Evolutionary conservation across 1,140 invertebrate genomes (phyloP).

Genomic region (Pachyrhynchus sulphureomaculatus): DNA sequence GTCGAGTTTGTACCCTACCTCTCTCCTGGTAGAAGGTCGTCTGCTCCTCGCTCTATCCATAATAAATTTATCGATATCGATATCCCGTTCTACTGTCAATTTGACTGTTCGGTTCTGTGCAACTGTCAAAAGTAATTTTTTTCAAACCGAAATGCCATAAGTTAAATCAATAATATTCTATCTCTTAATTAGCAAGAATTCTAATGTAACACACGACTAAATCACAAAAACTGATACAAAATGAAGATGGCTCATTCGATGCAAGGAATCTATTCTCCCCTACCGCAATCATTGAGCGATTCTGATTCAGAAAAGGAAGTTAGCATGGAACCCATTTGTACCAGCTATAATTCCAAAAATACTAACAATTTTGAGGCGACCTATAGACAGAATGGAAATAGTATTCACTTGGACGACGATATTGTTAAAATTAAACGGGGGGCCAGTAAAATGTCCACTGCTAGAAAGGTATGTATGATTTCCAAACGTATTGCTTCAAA

Average conservation of each 20-base stretch:
- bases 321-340: slow-evolving; percentile 48
- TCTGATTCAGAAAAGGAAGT: slow-evolving; percentile 73
- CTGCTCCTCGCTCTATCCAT: too few species aligned
- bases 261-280: slow-evolving; percentile 64
- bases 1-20: too few species aligned
- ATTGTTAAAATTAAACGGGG: slow-evolving; percentile 59
- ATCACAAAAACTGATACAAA: too few species aligned
- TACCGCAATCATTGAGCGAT: slow-evolving; percentile 71
- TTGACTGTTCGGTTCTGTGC: too few species aligned
- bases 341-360: slow-evolving; percentile 41
- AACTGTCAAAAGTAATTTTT: too few species aligned
- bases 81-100: too few species aligned
- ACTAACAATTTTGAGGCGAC: slow-evolving; percentile 32
- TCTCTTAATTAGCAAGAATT: too few species aligned
- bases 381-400: slow-evolving; percentile 34
- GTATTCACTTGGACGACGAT: slow-evolving; percentile 52
- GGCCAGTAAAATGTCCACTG: slow-evolving; percentile 61
- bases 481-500: background rate
- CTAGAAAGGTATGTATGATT: slow-evolving; percentile 54
- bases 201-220: too few species aligned
- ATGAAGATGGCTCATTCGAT: slow-evolving; percentile 41
- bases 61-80: too few species aligned
- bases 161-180: too few species aligned
- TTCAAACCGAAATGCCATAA: too few species aligned
- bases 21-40: too few species aligned